Percentiles rank a stretch among this genome's conserved stretches.
phyloP scores from a whole-genome alignment of 2,797 vertebrate species.

The Crotalus adamanteus region DNA sequence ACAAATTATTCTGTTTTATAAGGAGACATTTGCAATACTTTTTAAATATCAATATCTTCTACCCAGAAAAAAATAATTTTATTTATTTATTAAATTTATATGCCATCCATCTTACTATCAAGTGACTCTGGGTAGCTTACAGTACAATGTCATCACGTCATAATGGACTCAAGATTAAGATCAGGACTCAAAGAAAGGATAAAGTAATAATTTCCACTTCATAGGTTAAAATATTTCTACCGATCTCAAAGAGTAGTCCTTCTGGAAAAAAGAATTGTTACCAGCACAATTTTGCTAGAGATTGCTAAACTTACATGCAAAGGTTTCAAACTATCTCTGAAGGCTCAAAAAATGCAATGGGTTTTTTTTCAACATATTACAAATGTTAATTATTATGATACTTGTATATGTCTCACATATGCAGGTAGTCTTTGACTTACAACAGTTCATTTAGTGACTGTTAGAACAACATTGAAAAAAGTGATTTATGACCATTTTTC shows the following conservation, averaged over 20 bases:
- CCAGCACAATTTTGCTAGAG: not conserved
- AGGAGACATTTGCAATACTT: not conserved
- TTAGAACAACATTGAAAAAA: too few relatives aligned
- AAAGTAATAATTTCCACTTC: not conserved
- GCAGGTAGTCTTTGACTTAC: too few relatives aligned
- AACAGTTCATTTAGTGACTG: too few relatives aligned
- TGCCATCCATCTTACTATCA: not conserved
- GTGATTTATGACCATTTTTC: too few relatives aligned
- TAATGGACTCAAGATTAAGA: not conserved
- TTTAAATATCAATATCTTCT: not conserved
- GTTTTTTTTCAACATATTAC: not conserved
- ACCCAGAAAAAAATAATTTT: not conserved
- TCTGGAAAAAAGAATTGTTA: not conserved
- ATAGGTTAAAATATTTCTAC: not conserved
- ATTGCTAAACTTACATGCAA: not conserved
- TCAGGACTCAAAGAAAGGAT: not conserved
- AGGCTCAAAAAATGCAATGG: not conserved
- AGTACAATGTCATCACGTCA: not conserved
- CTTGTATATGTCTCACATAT: not conserved
- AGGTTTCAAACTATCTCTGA: not conserved
- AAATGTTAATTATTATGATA: not conserved
- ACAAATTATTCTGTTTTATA: not conserved
- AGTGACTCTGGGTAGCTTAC: not conserved
- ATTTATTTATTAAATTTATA: not conserved
- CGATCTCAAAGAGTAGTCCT: too few relatives aligned